Evolutionary conservation across 2,113 vertebrate genomes (phyloP).

Genomic region (Turnix velox): DNA sequence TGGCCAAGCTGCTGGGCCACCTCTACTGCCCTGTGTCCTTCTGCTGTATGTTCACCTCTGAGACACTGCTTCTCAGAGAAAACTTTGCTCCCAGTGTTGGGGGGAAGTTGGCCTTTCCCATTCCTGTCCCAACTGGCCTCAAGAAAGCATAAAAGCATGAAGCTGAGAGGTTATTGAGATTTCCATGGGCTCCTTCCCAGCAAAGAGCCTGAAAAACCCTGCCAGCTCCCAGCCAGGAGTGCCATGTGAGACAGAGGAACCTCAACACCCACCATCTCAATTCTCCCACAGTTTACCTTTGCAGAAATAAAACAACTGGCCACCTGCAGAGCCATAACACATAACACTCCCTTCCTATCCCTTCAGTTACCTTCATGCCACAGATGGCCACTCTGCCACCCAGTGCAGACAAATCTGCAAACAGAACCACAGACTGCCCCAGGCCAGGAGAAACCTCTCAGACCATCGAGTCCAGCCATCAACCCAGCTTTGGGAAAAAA

Average conservation of each 20-base stretch:
- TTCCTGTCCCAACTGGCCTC: not conserved
- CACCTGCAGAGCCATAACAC: not conserved
- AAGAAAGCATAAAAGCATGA: too few species aligned
- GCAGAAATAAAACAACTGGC: not conserved
- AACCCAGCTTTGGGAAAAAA: too few species aligned
- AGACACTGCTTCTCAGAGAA: not conserved
- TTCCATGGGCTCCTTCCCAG: not conserved
- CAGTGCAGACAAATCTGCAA: rapidly evolving
- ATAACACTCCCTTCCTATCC: too few species aligned
- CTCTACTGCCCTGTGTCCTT: rapidly evolving
- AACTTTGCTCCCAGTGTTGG: not conserved
- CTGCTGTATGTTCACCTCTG: not conserved
- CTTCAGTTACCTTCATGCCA: too few species aligned
- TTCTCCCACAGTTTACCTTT: not conserved
- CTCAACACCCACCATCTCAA: not conserved
- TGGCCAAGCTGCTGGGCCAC: rapidly evolving
- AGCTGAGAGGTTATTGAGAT: not conserved
- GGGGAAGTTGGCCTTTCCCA: not conserved
- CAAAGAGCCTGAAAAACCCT: not conserved
- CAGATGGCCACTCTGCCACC: rapidly evolving
- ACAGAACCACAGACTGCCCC: too few species aligned
- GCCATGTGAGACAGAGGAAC: rapidly evolving
- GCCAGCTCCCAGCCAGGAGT: not conserved
- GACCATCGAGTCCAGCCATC: too few species aligned
- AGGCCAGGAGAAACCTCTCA: too few species aligned